These are phyloP conservation scores for Falco concolor DNA, from an alignment of 2,797 vertebrate species.

Conservation along the genomic window DNA sequence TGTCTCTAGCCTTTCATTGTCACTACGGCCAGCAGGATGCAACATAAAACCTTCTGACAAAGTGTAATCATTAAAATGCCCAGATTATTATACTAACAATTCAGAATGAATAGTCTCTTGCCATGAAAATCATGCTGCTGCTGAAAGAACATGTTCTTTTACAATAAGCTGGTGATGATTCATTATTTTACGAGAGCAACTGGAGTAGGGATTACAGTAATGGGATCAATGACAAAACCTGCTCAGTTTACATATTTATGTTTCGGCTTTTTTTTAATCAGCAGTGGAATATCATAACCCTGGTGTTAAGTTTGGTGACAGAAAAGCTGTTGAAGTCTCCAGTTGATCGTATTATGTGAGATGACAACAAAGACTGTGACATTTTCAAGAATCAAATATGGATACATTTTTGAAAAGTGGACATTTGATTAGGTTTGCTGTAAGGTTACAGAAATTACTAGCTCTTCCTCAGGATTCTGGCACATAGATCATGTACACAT, in stretches of 20 bases:
- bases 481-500: not conserved
- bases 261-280: not conserved
- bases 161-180: not conserved
- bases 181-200: slow-evolving; percentile 1
- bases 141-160: not conserved
- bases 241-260: not conserved
- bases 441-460: not conserved
- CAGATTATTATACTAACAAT: not conserved
- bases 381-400: not conserved
- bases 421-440: not conserved
- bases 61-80: not conserved
- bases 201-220: not conserved
- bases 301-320: not conserved
- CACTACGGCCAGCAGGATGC: not conserved
- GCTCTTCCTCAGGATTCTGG: not conserved
- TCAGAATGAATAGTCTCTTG: not conserved
- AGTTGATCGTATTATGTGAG: not conserved
- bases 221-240: not conserved
- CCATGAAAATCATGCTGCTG: not conserved
- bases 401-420: not conserved
- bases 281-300: not conserved
- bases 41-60: not conserved
- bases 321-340: not conserved
- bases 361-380: not conserved
- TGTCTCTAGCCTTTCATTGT: not conserved